A percentile compares a stretch with the other conserved stretches of the same genome.
These are phyloP conservation scores for Pollenia amentaria DNA, from an alignment of 2,888 invertebrate genomes.

Conservation along the genomic window DNA sequence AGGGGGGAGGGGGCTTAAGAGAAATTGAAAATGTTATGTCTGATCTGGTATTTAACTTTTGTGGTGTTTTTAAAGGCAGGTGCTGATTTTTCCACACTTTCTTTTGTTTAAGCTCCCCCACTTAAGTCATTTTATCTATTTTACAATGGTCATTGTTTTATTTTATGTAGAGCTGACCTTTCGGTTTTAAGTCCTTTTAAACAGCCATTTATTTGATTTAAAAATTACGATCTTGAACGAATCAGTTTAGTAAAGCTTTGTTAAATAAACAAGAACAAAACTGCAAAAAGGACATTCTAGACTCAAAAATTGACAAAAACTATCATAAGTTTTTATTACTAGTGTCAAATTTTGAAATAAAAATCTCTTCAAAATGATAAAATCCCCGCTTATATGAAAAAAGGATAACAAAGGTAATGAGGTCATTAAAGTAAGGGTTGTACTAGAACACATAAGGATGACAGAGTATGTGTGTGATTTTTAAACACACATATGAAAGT, in stretches of 20 bases:
- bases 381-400: slow-evolving; percentile 47
- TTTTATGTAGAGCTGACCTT: slow-evolving; percentile 33
- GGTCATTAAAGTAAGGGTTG: slow-evolving; percentile 69
- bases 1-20: not conserved
- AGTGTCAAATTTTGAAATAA: slow-evolving; percentile 56
- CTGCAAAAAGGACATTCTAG: slow-evolving; percentile 69
- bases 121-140: slow-evolving; percentile 16
- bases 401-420: slow-evolving; percentile 61
- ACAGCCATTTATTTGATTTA: slow-evolving; percentile 69
- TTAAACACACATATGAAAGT: slow-evolving; percentile 12
- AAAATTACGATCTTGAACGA: slow-evolving; percentile 82
- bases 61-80: slow-evolving; percentile 17
- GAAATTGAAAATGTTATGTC: not conserved
- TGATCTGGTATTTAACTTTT: not conserved
- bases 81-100: slow-evolving; percentile 30
- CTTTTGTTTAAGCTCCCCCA: slow-evolving; percentile 11
- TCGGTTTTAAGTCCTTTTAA: slow-evolving; percentile 19
- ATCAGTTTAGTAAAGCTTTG: slow-evolving; percentile 82
- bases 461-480: slow-evolving; percentile 3
- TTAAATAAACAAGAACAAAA: slow-evolving; percentile 75
- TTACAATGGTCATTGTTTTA: slow-evolving; percentile 49
- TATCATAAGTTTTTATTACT: slow-evolving; percentile 72
- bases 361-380: slow-evolving; percentile 67
- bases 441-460: not conserved
- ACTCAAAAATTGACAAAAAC: slow-evolving; percentile 65